Percentiles rank a stretch among this genome's conserved stretches.
Evolutionary conservation across 2,113 vertebrate species (phyloP).

Genomic region (Leptodactylus fuscus): DNA sequence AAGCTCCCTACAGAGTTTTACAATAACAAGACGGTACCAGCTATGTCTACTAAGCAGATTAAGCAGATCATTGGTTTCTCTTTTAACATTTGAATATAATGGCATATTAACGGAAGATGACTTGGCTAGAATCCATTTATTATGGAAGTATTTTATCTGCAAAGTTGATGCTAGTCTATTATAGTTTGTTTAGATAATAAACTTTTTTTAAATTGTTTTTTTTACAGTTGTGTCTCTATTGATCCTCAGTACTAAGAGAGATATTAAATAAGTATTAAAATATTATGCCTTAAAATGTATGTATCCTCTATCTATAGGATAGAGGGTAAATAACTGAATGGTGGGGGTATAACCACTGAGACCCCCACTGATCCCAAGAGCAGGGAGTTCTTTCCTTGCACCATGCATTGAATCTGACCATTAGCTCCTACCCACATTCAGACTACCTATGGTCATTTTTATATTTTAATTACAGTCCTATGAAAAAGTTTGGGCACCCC

Average conservation of each 20-base stretch:
- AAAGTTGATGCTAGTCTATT: neutral
- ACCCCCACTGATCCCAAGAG: too few relatives aligned
- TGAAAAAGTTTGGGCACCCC: too few relatives aligned
- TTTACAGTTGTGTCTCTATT: neutral
- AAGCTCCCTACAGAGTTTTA: conserved; percentile 46
- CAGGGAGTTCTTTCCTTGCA: too few relatives aligned
- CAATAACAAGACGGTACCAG: conserved; percentile 10
- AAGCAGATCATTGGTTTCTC: conserved; percentile 56
- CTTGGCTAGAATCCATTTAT: conserved; percentile 18
- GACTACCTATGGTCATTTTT: too few relatives aligned
- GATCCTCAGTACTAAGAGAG: neutral
- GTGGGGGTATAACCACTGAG: too few relatives aligned
- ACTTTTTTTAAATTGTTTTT: neutral
- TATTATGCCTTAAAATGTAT: too few relatives aligned
- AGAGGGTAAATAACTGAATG: too few relatives aligned
- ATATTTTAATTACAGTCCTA: too few relatives aligned
- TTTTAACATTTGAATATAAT: conserved; percentile 24
- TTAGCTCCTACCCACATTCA: too few relatives aligned
- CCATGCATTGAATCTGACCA: too few relatives aligned
- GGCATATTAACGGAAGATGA: conserved; percentile 28
- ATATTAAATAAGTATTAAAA: too few relatives aligned
- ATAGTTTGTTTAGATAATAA: conserved; percentile 8
- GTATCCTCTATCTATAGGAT: too few relatives aligned
- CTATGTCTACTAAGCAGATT: conserved; percentile 49
- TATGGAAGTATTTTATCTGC: neutral